These are phyloP conservation scores for Tetrao urogallus DNA, from an alignment of 2,113 vertebrate genomes.

Conservation along the genomic window DNA sequence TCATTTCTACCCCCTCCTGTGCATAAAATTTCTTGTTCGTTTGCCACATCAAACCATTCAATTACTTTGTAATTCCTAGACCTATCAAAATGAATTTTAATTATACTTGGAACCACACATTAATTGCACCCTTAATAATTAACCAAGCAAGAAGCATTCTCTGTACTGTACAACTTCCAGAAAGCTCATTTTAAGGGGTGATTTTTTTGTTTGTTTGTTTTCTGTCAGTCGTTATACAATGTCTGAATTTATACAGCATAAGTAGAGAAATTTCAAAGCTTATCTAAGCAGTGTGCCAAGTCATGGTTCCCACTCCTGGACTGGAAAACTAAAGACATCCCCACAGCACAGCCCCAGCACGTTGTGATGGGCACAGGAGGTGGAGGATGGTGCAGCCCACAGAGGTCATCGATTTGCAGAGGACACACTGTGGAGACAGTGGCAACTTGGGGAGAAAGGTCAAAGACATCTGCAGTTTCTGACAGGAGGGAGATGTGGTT, in stretches of 20 bases:
- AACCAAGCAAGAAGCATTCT: conserved; percentile 26
- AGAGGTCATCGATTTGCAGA: not conserved
- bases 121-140: conserved; percentile 73
- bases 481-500: conserved; percentile 5
- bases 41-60: conserved; percentile 52
- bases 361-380: not conserved
- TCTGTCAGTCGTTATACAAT: not conserved
- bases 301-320: not conserved
- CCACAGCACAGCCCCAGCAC: not conserved
- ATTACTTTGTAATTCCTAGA: conserved; percentile 61
- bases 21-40: not conserved
- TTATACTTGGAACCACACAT: conserved; percentile 59
- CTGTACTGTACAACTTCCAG: not conserved
- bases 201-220: not conserved
- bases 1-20: not conserved
- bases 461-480: conserved; percentile 6
- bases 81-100: conserved; percentile 70
- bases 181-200: not conserved
- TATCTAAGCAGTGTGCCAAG: not conserved
- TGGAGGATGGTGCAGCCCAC: not conserved
- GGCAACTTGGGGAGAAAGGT: not conserved
- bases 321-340: not conserved
- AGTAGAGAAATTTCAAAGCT: not conserved
- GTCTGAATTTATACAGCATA: not conserved
- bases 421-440: not conserved